phyloP scores from a whole-genome alignment of 92 coral and sea anemone species.

The Ricordea florida region DNA sequence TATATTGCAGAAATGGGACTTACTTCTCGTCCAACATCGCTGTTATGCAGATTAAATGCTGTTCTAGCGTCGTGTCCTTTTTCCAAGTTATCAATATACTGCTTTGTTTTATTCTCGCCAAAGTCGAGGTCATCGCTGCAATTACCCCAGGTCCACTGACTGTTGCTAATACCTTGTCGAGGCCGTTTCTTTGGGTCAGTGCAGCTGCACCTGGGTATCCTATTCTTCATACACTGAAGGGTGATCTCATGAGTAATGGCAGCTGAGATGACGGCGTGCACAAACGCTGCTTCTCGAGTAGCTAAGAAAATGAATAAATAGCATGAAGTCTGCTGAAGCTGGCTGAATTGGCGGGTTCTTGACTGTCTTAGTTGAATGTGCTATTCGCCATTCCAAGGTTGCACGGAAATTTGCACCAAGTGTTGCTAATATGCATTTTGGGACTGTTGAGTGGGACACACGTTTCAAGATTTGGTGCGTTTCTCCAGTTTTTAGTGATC shows the following conservation, averaged over 20 bases:
- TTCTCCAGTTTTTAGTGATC: too few relatives aligned
- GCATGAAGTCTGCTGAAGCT: too few relatives aligned
- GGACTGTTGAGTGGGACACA: too few relatives aligned
- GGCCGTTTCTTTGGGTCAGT: neutral
- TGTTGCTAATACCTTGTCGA: neutral
- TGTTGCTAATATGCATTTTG: too few relatives aligned
- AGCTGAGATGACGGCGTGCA: slow-evolving; percentile 74
- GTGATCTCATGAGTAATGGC: slow-evolving; percentile 72
- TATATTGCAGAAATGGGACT: too few relatives aligned
- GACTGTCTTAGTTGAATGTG: too few relatives aligned
- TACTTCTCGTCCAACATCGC: slow-evolving; percentile 88
- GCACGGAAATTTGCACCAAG: too few relatives aligned
- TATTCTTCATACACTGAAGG: slow-evolving; percentile 57
- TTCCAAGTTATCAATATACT: slow-evolving; percentile 76
- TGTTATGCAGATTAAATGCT: slow-evolving; percentile 74
- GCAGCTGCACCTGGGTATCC: slow-evolving; percentile 67
- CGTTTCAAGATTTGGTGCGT: too few relatives aligned
- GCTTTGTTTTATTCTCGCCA: slow-evolving; percentile 73
- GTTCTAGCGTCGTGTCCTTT: slow-evolving; percentile 50
- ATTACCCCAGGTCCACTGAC: slow-evolving; percentile 53
- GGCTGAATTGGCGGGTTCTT: too few relatives aligned
- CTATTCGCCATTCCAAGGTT: too few relatives aligned
- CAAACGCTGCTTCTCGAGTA: slow-evolving; percentile 73
- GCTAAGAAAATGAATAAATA: slow-evolving; percentile 42
- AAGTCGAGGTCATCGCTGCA: slow-evolving; percentile 80